phyloP scores from a whole-genome alignment of 2,888 invertebrate species.

The Synanthedon andrenaeformis region DNA sequence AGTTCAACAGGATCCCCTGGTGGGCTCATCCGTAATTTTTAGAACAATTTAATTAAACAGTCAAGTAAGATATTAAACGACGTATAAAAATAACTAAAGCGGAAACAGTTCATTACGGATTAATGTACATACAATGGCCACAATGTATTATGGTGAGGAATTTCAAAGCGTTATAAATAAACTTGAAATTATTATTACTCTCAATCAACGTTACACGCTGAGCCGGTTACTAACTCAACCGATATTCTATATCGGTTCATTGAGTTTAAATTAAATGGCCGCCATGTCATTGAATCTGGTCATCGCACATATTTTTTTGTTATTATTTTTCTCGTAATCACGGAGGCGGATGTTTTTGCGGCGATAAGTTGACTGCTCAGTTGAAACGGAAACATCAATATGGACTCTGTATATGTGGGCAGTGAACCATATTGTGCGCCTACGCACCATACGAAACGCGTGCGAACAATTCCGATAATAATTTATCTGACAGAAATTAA shows the following conservation, averaged over 20 bases:
- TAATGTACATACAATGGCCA: too few species aligned
- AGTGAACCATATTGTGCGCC: conserved; percentile 39
- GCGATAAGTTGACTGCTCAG: conserved; percentile 28
- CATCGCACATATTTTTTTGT: conserved; percentile 2
- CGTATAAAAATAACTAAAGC: too few species aligned
- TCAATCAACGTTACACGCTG: too few species aligned
- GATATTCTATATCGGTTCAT: neutral
- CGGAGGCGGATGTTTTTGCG: conserved; percentile 46
- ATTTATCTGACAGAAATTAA: too few species aligned
- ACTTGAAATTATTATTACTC: too few species aligned
- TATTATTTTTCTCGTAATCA: conserved; percentile 22
- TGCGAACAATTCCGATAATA: neutral
- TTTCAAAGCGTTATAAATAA: too few species aligned
- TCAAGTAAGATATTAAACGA: too few species aligned
- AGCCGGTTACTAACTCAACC: neutral
- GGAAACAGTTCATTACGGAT: too few species aligned
- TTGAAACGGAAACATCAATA: conserved; percentile 33
- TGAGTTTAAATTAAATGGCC: neutral
- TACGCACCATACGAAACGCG: conserved; percentile 13
- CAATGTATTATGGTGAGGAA: too few species aligned
- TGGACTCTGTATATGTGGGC: conserved; percentile 50
- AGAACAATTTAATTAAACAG: too few species aligned
- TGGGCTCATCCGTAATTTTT: too few species aligned
- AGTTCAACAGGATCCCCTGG: too few species aligned
- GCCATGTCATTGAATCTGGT: neutral